Percentiles rank a stretch among this genome's conserved stretches.
Conservation (phyloP, 2,797 vertebrate genomes). For the Sebastes matsubarae region DNA sequence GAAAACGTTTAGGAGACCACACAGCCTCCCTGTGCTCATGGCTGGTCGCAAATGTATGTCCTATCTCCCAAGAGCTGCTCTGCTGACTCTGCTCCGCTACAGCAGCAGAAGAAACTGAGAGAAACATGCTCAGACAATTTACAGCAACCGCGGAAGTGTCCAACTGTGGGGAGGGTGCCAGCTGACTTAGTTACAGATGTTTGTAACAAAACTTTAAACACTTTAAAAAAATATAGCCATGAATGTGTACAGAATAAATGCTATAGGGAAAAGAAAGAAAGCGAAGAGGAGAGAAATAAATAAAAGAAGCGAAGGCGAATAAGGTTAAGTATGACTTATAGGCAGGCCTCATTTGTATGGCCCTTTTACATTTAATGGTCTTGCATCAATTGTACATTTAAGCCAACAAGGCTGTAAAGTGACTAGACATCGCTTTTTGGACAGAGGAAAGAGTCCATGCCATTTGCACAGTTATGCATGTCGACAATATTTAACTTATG, state of each 20-base stretch:
- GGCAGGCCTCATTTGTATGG: slow-evolving; percentile 31
- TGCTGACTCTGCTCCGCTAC: background rate
- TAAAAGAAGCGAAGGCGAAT: background rate
- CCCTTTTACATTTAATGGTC: slow-evolving; percentile 16
- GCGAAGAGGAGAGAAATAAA: background rate
- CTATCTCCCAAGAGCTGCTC: background rate
- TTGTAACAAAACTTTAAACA: slow-evolving; percentile 6
- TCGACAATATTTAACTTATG: background rate
- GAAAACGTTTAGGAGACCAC: slow-evolving; percentile 70
- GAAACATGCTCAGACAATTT: slow-evolving; percentile 31
- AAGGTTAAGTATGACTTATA: background rate
- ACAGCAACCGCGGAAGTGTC: slow-evolving; percentile 10
- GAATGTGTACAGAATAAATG: slow-evolving; percentile 1
- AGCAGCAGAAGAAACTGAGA: slow-evolving; percentile 24
- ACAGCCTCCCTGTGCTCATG: slow-evolving; percentile 30
- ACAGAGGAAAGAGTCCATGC: background rate
- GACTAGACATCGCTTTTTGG: background rate
- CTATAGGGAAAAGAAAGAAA: background rate
- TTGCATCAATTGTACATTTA: slow-evolving; percentile 10
- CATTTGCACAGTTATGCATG: background rate
- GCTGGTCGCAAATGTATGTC: slow-evolving; percentile 20
- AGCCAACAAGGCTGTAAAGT: background rate
- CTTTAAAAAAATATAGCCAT: background rate
- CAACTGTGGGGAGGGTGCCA: slow-evolving; percentile 17
- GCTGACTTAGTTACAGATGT: slow-evolving; percentile 33